Conservation (phyloP, 2,888 invertebrate species). For the Mylabris sibirica region DNA sequence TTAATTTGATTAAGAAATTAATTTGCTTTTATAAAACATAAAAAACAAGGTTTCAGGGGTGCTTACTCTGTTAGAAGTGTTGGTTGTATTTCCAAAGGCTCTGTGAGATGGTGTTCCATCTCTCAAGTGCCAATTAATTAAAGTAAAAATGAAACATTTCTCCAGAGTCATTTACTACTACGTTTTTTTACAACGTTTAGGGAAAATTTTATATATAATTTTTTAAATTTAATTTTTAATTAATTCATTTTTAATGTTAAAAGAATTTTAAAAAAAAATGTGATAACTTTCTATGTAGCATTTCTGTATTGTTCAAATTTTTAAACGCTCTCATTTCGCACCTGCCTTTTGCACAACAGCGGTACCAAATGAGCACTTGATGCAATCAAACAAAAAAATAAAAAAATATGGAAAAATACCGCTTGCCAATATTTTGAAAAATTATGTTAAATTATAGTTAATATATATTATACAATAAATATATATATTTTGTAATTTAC, state of each 20-base stretch:
- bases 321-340: conserved; percentile 50
- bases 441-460: conserved; percentile 52
- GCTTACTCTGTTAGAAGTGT: conserved; percentile 35
- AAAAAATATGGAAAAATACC: conserved; percentile 39
- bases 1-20: too few relatives aligned
- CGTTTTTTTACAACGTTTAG: conserved; percentile 22
- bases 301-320: conserved; percentile 45
- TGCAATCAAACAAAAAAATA: conserved; percentile 27
- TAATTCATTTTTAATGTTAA: conserved; percentile 41
- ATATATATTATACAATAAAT: conserved; percentile 33
- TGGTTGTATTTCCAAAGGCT: conserved; percentile 29
- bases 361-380: conserved; percentile 48
- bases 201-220: conserved; percentile 28
- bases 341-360: conserved; percentile 55
- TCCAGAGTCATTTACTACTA: conserved; percentile 29
- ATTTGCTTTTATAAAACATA: too few relatives aligned
- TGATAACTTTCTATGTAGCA: conserved; percentile 47
- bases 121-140: conserved; percentile 30
- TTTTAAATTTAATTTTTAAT: conserved; percentile 27
- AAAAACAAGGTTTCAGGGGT: conserved; percentile 26
- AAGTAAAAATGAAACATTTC: conserved; percentile 23
- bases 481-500: conserved; percentile 56
- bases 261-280: conserved; percentile 31
- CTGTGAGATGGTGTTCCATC: conserved; percentile 32
- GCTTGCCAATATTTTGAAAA: conserved; percentile 49